phyloP scores from a whole-genome alignment of 2,113 vertebrate species.

The Hoplias malabaricus region DNA sequence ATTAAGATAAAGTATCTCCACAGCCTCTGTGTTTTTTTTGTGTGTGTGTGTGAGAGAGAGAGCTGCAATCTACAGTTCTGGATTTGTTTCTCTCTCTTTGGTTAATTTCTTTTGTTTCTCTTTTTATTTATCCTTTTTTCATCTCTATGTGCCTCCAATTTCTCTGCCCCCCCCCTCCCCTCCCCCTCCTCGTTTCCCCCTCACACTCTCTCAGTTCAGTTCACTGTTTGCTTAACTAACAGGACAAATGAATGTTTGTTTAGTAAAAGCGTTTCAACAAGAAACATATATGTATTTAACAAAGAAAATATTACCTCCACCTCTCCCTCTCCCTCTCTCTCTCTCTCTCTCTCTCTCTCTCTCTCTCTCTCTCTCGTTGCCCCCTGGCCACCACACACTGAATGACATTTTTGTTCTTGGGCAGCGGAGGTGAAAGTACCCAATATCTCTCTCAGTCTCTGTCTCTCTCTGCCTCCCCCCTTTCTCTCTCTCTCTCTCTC shows the following conservation, averaged over 20 bases:
- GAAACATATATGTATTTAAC: too few relatives aligned
- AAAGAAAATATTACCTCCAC: background rate
- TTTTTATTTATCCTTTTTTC: too few relatives aligned
- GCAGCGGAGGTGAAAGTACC: conserved; percentile 96
- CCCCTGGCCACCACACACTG: conserved; percentile 84
- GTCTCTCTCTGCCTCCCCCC: too few relatives aligned
- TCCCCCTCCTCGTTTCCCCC: too few relatives aligned
- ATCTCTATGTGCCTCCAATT: too few relatives aligned
- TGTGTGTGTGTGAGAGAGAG: conserved; percentile 7
- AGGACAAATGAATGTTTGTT: background rate
- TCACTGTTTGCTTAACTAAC: background rate
- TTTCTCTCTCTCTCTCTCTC: background rate
- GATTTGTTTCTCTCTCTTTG: background rate
- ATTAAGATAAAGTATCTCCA: conserved; percentile 37
- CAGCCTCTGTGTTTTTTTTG: background rate
- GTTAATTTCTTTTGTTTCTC: too few relatives aligned
- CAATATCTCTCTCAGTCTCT: conserved; percentile 63
- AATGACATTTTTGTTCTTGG: conserved; percentile 96
- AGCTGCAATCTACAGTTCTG: background rate
- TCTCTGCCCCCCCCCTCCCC: too few relatives aligned
- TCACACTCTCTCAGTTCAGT: background rate
- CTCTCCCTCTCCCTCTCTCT: conserved; percentile 63
- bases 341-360: conserved; percentile 79
- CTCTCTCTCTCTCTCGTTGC: conserved; percentile 79
- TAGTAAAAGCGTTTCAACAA: too few relatives aligned